A percentile compares a stretch with the other conserved stretches of the same genome.
Conservation (phyloP, 2,888 invertebrate genomes). For the Drosophila diplacantha region DNA sequence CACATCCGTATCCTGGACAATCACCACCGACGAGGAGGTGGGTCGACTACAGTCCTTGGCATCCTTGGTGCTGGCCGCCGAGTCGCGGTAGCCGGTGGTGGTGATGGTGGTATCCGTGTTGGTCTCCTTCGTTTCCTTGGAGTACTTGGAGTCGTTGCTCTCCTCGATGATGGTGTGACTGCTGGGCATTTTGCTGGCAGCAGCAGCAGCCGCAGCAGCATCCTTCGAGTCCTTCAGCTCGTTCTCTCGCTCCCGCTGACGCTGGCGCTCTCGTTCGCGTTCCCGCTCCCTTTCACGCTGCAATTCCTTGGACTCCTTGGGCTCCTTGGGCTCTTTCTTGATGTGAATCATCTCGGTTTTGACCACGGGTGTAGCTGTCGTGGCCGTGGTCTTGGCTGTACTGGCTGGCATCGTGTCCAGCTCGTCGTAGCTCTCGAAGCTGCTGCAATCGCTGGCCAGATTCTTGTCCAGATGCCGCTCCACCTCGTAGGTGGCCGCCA, state of each 20-base stretch:
- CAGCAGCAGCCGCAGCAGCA: constrained; percentile 14
- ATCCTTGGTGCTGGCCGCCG: constrained; percentile 72
- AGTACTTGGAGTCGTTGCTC: constrained; percentile 74
- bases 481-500: constrained; percentile 92
- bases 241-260: constrained; percentile 28
- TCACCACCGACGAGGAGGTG: constrained; percentile 83
- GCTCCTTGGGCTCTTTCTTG: constrained; percentile 48
- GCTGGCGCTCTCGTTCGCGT: constrained; percentile 13
- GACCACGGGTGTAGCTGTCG: background rate
- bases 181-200: constrained; percentile 48
- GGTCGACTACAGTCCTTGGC: constrained; percentile 75
- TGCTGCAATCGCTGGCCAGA: constrained; percentile 74
- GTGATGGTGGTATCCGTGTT: constrained; percentile 73
- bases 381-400: constrained; percentile 1
- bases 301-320: constrained; percentile 23
- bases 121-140: constrained; percentile 75
- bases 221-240: constrained; percentile 35
- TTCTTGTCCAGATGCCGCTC: constrained; percentile 77
- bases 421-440: constrained; percentile 76
- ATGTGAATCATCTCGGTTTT: constrained; percentile 23
- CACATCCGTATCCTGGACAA: constrained; percentile 91
- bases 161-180: constrained; percentile 68
- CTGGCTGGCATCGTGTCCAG: constrained; percentile 66
- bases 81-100: constrained; percentile 70
- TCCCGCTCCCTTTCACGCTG: constrained; percentile 20